Evolutionary conservation across 1,140 invertebrate genomes (phyloP), one percentile per base, ranked within the genome.

Genomic region (Pygmarrhopalites habei): DNA sequence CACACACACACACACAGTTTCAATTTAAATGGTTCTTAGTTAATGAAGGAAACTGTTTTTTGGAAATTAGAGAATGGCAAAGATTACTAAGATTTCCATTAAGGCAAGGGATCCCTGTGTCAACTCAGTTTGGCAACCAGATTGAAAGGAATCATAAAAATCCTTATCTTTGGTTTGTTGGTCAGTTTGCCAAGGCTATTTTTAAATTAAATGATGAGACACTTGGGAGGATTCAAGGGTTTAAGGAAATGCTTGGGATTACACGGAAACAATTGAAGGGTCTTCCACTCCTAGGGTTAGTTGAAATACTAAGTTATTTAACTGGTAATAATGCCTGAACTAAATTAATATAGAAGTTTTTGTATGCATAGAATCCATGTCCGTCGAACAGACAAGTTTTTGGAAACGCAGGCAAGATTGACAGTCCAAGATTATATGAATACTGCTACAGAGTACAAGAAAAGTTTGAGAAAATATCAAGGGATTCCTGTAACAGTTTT

Each of bases 161-260:
- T 10, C 62, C 62, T 17, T 57, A 47, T 26, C 23, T 63, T 7
- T 63, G 62, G 62, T 58, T 53, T 32, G 21, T 63, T 0, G 55
- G 62, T 14, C 55, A 58, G 15, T 63, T 63, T 58, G 30, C 41
- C 15, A 19, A 21, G 3, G 57, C 57, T 46, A 43, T 43, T n/a
- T 25, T 43, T 7, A 19, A 41, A 49, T 7, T 32, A 2, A 58
- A 35, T 23, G 41, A 49, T 3, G 35, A 44, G 15, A 30, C 41
- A n/a, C n/a, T n/a, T n/a, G n/a, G n/a, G n/a, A n/a, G n/a, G 0
- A 41, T 26, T 10, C 23, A 10, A 49, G 47, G 7, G 7, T 7
- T 49, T n/a, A 49, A 23, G 14, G 47, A 49, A 14, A 10, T 10
- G 47, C 47, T 49, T n/a, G n/a, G n/a, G n/a, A n/a, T n/a, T n/a